phyloP scores from a whole-genome alignment of 2,113 vertebrate species.

The Gasterosteus aculeatus region DNA sequence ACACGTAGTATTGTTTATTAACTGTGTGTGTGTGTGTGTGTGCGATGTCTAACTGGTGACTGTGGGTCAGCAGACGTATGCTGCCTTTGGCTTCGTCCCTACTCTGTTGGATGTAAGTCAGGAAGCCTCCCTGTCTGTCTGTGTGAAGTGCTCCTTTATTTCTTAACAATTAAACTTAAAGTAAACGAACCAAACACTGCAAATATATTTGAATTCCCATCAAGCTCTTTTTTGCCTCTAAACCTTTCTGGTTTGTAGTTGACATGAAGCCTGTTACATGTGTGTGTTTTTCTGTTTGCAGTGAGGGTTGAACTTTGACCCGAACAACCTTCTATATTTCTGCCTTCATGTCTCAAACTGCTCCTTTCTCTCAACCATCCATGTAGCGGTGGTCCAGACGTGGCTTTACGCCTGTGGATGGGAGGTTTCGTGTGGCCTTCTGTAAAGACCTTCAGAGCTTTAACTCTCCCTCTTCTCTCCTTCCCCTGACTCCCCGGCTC shows the following conservation, averaged over 20 bases:
- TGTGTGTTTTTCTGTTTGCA: constrained; percentile 6
- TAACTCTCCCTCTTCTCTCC: constrained; percentile 18
- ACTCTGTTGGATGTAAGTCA: constrained; percentile 70
- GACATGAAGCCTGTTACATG: not conserved
- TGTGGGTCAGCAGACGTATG: constrained; percentile 66
- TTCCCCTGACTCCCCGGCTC: constrained; percentile 5
- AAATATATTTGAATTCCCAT: not conserved
- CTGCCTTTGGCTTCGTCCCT: constrained; percentile 59
- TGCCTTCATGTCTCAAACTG: constrained; percentile 12
- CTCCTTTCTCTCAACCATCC: not conserved
- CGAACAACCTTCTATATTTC: not conserved
- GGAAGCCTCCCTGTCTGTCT: not conserved
- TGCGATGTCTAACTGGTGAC: constrained; percentile 27
- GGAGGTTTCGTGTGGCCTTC: not conserved
- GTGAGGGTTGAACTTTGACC: constrained; percentile 1
- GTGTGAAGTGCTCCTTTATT: constrained; percentile 48
- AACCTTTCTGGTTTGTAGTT: not conserved
- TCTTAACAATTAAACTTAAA: not conserved
- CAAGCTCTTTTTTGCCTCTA: too few species aligned
- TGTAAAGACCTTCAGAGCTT: constrained; percentile 12
- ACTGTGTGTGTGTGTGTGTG: not conserved
- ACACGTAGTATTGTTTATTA: not conserved
- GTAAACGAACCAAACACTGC: not conserved
- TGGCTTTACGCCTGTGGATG: not conserved
- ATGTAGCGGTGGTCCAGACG: not conserved